phyloP scores from a whole-genome alignment of 2,797 vertebrate genomes.

The Euthynnus affinis region DNA sequence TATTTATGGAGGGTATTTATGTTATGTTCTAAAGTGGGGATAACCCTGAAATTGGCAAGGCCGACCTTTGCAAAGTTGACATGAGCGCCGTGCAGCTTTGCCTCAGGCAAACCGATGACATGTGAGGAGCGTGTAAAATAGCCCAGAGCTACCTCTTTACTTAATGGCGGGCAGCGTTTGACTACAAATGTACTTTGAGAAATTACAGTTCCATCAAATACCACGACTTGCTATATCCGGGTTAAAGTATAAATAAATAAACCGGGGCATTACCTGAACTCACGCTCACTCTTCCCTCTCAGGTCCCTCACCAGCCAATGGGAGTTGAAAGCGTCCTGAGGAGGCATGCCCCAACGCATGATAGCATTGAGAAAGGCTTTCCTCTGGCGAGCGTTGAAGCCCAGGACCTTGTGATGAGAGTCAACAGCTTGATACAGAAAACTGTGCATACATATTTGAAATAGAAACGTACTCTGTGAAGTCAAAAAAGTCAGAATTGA shows the following conservation, averaged over 20 bases:
- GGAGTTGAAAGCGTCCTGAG: constrained; percentile 99
- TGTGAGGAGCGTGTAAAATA: constrained; percentile 32
- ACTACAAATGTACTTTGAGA: constrained; percentile 4
- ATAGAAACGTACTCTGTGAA: neutral
- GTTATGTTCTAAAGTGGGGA: constrained; percentile 10
- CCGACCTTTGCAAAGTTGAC: constrained; percentile 11
- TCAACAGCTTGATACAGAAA: constrained; percentile 14
- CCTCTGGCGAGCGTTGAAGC: constrained; percentile 97
- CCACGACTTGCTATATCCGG: neutral
- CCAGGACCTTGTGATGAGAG: constrained; percentile 89
- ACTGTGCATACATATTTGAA: neutral
- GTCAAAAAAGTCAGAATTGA: neutral
- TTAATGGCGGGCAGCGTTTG: neutral
- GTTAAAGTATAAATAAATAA: constrained; percentile 4
- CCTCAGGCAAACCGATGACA: constrained; percentile 31
- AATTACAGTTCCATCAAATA: constrained; percentile 1
- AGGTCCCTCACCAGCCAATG: constrained; percentile 98
- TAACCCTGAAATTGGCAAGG: constrained; percentile 25
- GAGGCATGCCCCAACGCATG: constrained; percentile 99
- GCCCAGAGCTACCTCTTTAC: constrained; percentile 17
- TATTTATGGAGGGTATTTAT: neutral
- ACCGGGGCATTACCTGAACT: constrained; percentile 89
- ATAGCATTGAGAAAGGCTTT: constrained; percentile 99
- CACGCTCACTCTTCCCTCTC: constrained; percentile 97
- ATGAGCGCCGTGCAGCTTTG: constrained; percentile 3